Percentiles rank a stretch among this genome's conserved stretches.
Conservation (phyloP, 30 jellyfish, hydroid and myxozoan genomes). For the Hydractinia symbiolongicarpus region DNA sequence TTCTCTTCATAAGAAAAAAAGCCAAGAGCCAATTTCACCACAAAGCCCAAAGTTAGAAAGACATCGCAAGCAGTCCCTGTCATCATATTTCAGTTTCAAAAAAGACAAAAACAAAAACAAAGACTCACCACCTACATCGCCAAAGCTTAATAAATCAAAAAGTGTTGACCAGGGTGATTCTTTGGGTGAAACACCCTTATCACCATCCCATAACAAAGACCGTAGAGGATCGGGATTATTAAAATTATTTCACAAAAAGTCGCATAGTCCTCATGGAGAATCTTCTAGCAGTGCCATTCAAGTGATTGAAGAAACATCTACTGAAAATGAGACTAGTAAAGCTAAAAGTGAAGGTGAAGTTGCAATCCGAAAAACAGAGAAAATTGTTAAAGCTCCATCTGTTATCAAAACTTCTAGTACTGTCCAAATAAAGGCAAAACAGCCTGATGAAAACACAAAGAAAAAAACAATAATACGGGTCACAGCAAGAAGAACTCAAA, state of each 20-base stretch:
- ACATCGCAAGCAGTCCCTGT: constrained; percentile 24
- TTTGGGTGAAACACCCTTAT: neutral
- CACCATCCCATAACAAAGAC: constrained; percentile 17
- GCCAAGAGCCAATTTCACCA: neutral
- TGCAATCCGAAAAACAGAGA: too few relatives aligned
- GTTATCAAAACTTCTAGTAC: neutral
- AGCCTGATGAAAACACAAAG: neutral
- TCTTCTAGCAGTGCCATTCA: neutral
- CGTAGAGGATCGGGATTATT: constrained; percentile 16
- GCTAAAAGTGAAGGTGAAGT: neutral
- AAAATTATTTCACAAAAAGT: constrained; percentile 17
- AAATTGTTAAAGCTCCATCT: neutral
- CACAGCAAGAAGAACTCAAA: neutral
- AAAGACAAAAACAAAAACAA: constrained; percentile 19
- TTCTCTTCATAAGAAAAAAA: constrained; percentile 5
- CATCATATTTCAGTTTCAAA: constrained; percentile 8
- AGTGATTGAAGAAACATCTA: neutral
- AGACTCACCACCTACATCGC: constrained; percentile 13
- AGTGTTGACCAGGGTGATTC: neutral
- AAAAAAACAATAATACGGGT: neutral
- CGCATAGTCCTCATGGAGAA: neutral
- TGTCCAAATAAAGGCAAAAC: neutral
- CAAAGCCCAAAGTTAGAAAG: constrained; percentile 22
- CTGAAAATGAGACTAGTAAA: neutral
- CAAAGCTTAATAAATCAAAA: neutral